A percentile compares a stretch with the other conserved stretches of the same genome.
Conservation (phyloP, 2,888 invertebrate genomes). For the Xestoiulus laeticollis region DNA sequence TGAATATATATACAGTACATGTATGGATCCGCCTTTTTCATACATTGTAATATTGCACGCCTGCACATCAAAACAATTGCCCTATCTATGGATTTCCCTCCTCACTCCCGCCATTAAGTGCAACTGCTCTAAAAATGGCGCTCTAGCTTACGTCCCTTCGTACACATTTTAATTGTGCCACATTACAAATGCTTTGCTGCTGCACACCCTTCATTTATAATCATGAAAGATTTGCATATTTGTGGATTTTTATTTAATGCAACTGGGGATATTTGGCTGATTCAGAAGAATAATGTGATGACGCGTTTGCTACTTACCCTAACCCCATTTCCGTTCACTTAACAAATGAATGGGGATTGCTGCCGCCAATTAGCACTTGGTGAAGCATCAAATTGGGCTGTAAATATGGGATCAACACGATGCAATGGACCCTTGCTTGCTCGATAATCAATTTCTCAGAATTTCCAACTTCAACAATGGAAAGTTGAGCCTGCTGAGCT, state of each 20-base stretch:
- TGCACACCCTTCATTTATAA: neutral
- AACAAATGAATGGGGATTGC: conserved; percentile 36
- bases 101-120: neutral
- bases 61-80: neutral
- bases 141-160: neutral
- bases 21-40: conserved; percentile 14
- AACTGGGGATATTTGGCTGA: neutral
- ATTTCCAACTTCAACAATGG: neutral
- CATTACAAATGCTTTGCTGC: neutral
- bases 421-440: neutral
- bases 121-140: neutral
- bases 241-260: neutral
- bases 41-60: conserved; percentile 2
- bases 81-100: neutral
- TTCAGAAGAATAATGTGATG: neutral
- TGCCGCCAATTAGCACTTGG: conserved; percentile 46
- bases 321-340: conserved; percentile 18
- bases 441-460: neutral
- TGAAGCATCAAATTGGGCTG: conserved; percentile 45
- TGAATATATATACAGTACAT: too few species aligned
- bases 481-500: neutral
- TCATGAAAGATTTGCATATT: neutral
- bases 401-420: conserved; percentile 36
- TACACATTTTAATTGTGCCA: neutral
- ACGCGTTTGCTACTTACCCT: conserved; percentile 16